phyloP scores from a whole-genome alignment of 2,113 vertebrate species.

The Petroica traversi region DNA sequence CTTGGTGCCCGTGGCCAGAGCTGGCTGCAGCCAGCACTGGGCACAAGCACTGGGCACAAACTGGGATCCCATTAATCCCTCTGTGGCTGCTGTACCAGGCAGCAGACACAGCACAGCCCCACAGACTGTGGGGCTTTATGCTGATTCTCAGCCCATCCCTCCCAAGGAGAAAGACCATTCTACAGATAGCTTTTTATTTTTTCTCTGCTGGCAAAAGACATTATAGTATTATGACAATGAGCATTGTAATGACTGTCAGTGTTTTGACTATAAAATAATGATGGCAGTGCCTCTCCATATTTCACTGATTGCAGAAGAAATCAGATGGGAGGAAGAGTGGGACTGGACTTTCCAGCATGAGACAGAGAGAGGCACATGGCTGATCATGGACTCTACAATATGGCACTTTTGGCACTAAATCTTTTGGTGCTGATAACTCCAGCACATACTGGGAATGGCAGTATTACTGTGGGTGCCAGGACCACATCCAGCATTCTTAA shows the following conservation, averaged over 20 bases:
- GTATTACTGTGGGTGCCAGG: background rate
- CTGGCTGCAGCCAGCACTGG: background rate
- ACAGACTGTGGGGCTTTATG: background rate
- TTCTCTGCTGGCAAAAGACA: background rate
- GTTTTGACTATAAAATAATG: background rate
- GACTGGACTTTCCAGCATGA: background rate
- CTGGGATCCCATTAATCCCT: background rate
- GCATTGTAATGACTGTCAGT: background rate
- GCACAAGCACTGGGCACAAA: too few species aligned
- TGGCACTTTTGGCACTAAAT: background rate
- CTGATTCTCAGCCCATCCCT: background rate
- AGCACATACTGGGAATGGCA: background rate
- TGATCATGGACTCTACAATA: background rate
- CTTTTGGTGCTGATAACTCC: background rate
- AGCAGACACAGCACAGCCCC: too few species aligned
- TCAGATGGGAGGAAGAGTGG: background rate
- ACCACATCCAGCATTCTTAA: background rate
- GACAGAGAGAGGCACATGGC: background rate
- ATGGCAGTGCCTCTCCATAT: background rate
- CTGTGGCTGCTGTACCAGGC: too few species aligned
- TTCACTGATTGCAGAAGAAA: background rate
- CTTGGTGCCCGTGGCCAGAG: accelerated
- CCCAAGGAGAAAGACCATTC: background rate
- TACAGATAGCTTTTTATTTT: background rate
- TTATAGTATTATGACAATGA: background rate